Conservation (phyloP, 2,113 vertebrate genomes). For the Megaptera novaeangliae region DNA sequence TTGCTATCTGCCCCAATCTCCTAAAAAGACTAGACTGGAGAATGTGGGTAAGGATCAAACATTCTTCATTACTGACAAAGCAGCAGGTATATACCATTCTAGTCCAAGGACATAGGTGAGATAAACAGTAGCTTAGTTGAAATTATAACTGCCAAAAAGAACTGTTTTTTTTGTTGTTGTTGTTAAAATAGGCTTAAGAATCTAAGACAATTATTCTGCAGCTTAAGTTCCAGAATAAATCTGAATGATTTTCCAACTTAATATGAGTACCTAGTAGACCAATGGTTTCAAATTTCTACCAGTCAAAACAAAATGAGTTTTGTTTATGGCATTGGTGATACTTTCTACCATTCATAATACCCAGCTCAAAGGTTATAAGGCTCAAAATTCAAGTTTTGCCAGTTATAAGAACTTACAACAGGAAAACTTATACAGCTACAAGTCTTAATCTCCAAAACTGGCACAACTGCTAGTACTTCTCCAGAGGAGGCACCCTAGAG, state of each 20-base stretch:
- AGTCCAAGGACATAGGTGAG: background rate
- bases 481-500: background rate
- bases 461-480: background rate
- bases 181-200: background rate
- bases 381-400: background rate
- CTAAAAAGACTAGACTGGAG: background rate
- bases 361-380: background rate
- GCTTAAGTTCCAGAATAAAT: background rate
- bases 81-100: background rate
- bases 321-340: background rate
- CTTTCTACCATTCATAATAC: background rate
- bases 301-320: background rate
- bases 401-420: background rate
- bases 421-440: background rate
- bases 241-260: background rate
- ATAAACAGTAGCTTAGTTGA: background rate
- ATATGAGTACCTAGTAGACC: background rate
- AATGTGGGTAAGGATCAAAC: background rate
- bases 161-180: background rate
- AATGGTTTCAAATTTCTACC: background rate
- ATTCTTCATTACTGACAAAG: background rate
- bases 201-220: constrained; percentile 2
- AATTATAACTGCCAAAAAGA: background rate
- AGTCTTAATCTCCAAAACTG: background rate
- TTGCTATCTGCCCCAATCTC: background rate